These are phyloP conservation scores for Mastigias papua DNA, from an alignment of 30 jellyfish, hydroid and myxozoan species.

Conservation along the genomic window DNA sequence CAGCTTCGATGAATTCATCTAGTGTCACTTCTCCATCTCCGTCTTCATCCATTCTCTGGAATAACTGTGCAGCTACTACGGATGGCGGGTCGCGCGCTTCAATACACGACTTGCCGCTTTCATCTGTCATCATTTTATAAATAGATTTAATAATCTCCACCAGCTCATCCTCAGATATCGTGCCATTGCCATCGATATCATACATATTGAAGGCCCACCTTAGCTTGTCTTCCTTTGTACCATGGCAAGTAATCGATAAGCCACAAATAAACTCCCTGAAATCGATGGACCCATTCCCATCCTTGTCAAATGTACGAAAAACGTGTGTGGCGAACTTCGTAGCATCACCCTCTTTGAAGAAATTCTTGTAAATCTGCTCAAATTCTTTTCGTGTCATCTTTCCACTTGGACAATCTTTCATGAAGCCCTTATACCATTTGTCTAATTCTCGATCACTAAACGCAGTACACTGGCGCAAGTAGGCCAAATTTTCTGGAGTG, in stretches of 20 bases:
- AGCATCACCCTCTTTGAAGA: constrained; percentile 99
- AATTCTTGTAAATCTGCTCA: constrained; percentile 96
- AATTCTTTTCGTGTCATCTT: constrained; percentile 96
- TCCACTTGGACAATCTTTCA: constrained; percentile 99
- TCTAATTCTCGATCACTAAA: constrained; percentile 95
- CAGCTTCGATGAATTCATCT: constrained; percentile 97
- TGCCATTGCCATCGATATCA: constrained; percentile 98
- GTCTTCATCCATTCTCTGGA: constrained; percentile 97
- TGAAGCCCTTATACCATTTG: constrained; percentile 99
- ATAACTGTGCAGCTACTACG: constrained; percentile 90
- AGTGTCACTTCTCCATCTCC: constrained; percentile 99
- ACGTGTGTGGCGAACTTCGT: constrained; percentile 98
- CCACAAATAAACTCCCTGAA: constrained; percentile 99
- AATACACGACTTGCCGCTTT: constrained; percentile 46
- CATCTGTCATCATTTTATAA: constrained; percentile 95
- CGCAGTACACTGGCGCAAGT: constrained; percentile 98
- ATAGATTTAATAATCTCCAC: constrained; percentile 93
- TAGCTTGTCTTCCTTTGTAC: constrained; percentile 98
- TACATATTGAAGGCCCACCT: constrained; percentile 99
- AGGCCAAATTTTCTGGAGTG: constrained; percentile 93
- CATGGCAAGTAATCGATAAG: constrained; percentile 98
- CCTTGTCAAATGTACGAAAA: constrained; percentile 96
- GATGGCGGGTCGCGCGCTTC: constrained; percentile 91
- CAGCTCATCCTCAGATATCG: constrained; percentile 94
- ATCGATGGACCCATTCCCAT: constrained; percentile 98